These are phyloP conservation scores for Umimayanthus chanpuru DNA, from an alignment of 92 coral and sea anemone species.

Conservation along the genomic window DNA sequence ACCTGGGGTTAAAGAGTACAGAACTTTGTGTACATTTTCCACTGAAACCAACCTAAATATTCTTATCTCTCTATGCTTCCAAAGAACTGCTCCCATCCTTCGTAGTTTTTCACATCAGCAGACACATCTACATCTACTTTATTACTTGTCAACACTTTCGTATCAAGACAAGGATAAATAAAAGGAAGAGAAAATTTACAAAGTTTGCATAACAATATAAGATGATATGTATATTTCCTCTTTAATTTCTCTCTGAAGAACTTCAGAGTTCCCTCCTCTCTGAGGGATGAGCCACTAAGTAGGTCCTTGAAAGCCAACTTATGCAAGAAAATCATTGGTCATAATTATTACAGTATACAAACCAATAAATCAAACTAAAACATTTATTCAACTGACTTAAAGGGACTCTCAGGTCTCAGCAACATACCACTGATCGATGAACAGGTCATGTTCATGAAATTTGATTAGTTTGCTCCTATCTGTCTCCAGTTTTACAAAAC, in stretches of 20 bases:
- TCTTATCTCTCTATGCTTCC: conserved; percentile 15
- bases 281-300: no score
- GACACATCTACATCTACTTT: no score
- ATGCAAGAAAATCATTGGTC: conserved; percentile 24
- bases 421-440: neutral
- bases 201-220: no score
- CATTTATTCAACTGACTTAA: neutral
- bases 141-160: no score
- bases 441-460: neutral
- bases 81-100: conserved; percentile 40
- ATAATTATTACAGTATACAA: neutral
- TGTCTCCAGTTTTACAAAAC: no score
- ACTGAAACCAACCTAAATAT: neutral
- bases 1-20: neutral
- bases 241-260: no score
- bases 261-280: no score
- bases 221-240: no score
- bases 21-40: neutral
- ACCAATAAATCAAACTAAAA: neutral
- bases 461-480: neutral
- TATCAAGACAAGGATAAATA: no score
- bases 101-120: conserved; percentile 29
- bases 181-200: no score
- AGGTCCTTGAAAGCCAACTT: no score
- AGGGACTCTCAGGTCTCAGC: neutral